Percentiles rank a stretch among this genome's conserved stretches.
Conservation (phyloP, 2,888 invertebrate species). For the Lasioglossum villosulum region DNA sequence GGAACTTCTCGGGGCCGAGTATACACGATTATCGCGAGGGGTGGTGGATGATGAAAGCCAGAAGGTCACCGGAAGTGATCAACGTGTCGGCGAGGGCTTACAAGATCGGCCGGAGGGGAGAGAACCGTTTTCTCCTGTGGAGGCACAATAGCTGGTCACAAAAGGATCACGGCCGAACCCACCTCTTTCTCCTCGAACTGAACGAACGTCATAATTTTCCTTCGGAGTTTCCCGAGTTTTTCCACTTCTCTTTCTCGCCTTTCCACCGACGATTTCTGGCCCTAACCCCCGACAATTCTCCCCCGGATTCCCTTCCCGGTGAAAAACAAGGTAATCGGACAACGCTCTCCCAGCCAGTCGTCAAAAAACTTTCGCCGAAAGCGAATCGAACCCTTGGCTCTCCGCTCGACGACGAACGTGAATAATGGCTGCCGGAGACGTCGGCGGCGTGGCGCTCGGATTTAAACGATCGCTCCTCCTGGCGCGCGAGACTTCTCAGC, state of each 20-base stretch:
- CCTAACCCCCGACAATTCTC: background rate
- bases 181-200: slow-evolving; percentile 29
- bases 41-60: slow-evolving; percentile 43
- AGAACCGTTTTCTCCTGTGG: slow-evolving; percentile 52
- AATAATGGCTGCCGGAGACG: slow-evolving; percentile 7
- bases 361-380: slow-evolving; percentile 26
- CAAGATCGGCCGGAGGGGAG: background rate
- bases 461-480: background rate
- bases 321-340: slow-evolving; percentile 49
- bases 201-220: slow-evolving; percentile 70
- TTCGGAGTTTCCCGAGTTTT: slow-evolving; percentile 46
- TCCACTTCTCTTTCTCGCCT: slow-evolving; percentile 46
- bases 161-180: slow-evolving; percentile 63
- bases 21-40: slow-evolving; percentile 51
- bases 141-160: slow-evolving; percentile 71
- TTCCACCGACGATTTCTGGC: background rate
- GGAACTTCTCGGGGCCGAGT: slow-evolving; percentile 28
- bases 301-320: background rate
- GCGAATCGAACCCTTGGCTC: background rate
- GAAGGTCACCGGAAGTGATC: slow-evolving; percentile 67
- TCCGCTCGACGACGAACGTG: background rate
- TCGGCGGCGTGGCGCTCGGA: background rate
- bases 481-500: background rate
- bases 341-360: background rate
- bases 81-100: slow-evolving; percentile 57